Evolutionary conservation across 2,888 invertebrate genomes (phyloP), one percentile per base, ranked within the genome.

Genomic region (Drosophila pseudotalamancana): DNA sequence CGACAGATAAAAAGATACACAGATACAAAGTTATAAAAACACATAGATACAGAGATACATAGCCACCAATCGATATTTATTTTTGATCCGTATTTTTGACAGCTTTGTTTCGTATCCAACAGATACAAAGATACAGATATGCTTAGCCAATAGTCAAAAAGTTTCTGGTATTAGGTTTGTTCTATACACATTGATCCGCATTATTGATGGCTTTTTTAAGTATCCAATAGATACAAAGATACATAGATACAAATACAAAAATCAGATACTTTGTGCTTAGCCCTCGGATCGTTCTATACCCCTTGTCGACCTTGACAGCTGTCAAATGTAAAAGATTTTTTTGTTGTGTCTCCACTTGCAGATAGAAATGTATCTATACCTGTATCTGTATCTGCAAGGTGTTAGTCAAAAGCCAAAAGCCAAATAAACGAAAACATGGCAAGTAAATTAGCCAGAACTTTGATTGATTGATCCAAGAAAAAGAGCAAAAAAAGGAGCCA

Each of bases 381-480:
- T 29, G 14, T 11, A 11, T 21, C 12, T 32, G 39, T 50, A 39
- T 21, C 32, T 42, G 32, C 9, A 9, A 34, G 51, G 31, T 43
- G 42, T 37, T 29, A 37, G 16, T n/a, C 16, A 9, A 45, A 29
- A 16, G 48, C 40, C 55, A 61, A 48, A 39, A 14, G 21, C 19
- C 9, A n/a, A n/a, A n/a, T n/a, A n/a, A n/a, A 31, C 32, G 0
- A 43, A 46, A 51, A 70, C 62, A 85, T 68, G 86, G 60, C 78
- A 67, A 71, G 50, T 66, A 67, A 81, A 83, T 81, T 86, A 80
- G 77, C 68, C 60, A 66, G 53, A 80, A 70, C 67, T 64, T 71
- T 81, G 81, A 81, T 86, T 81, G 81, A 81, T 81, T 86, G 56
- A 80, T 59, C 59, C 69, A 65, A 18, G 32, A 19, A 27, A 18